Conservation (phyloP, 2,888 invertebrate species). For the Ectemnius cavifrons region DNA sequence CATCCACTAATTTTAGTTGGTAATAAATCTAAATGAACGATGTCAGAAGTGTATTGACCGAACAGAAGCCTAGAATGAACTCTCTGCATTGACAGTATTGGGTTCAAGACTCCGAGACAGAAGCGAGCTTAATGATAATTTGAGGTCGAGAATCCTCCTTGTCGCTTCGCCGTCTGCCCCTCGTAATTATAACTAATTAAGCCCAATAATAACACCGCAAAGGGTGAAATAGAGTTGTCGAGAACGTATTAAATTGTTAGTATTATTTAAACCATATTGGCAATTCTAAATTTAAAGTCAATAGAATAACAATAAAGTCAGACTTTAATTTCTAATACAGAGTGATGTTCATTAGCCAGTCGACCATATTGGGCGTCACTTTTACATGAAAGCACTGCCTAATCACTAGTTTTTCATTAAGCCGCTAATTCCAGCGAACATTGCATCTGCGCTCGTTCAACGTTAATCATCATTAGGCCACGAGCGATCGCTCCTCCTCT, state of each 20-base stretch:
- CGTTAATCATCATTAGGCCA: conserved; percentile 35
- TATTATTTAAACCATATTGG: too few species aligned
- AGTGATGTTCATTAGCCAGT: too few species aligned
- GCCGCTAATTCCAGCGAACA: conserved; percentile 26
- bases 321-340: background rate
- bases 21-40: too few species aligned
- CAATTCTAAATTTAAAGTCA: too few species aligned
- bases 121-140: conserved; percentile 23
- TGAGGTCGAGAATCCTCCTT: conserved; percentile 18
- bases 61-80: too few species aligned
- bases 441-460: conserved; percentile 24
- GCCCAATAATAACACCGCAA: conserved; percentile 9
- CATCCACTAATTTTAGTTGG: too few species aligned
- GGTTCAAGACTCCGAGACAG: background rate
- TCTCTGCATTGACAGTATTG: background rate
- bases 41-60: too few species aligned
- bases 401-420: conserved; percentile 31
- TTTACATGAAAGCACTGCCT: conserved; percentile 1
- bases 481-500: background rate
- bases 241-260: background rate
- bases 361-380: background rate
- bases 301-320: too few species aligned
- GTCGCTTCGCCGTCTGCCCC: conserved; percentile 24
- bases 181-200: conserved; percentile 36
- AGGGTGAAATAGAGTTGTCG: too few species aligned